Percentiles rank a stretch among this genome's conserved stretches.
phyloP scores from a whole-genome alignment of 2,797 vertebrate species.

The Eptatretus atami region DNA sequence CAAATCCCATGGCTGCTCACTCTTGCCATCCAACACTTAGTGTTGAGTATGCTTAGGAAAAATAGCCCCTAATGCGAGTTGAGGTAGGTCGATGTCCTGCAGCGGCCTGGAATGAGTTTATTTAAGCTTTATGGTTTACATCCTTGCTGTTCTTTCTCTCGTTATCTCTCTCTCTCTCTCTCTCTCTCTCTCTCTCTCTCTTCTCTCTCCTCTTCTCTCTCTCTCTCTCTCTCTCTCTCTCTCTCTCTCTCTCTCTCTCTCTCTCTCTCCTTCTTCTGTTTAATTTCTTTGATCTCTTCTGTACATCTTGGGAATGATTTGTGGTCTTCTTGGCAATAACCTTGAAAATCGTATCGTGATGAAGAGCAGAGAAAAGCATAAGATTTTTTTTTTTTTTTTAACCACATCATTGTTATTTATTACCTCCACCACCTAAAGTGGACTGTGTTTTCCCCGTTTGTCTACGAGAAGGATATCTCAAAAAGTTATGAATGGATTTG shows the following conservation, averaged over 20 bases:
- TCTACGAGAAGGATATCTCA: background rate
- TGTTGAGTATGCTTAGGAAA: background rate
- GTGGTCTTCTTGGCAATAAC: background rate
- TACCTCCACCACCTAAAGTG: no score
- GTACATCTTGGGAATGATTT: no score
- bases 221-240: no score
- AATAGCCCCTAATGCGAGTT: no score
- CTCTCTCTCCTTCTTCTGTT: no score
- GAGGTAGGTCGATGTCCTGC: no score
- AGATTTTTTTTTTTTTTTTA: background rate
- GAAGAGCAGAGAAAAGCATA: background rate
- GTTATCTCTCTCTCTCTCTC: background rate
- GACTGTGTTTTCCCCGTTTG: no score
- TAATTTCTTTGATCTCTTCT: no score
- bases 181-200: background rate
- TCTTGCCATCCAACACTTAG: no score
- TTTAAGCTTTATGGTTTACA: background rate
- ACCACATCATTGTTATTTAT: no score
- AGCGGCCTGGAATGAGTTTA: background rate
- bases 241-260: no score
- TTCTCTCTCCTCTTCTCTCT: background rate
- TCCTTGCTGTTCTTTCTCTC: background rate
- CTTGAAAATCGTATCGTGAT: background rate
- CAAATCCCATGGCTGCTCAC: no score
- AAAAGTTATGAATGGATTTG: background rate